Evolutionary conservation across 2,888 invertebrate genomes (phyloP).

Genomic region (Oscheius onirici): DNA sequence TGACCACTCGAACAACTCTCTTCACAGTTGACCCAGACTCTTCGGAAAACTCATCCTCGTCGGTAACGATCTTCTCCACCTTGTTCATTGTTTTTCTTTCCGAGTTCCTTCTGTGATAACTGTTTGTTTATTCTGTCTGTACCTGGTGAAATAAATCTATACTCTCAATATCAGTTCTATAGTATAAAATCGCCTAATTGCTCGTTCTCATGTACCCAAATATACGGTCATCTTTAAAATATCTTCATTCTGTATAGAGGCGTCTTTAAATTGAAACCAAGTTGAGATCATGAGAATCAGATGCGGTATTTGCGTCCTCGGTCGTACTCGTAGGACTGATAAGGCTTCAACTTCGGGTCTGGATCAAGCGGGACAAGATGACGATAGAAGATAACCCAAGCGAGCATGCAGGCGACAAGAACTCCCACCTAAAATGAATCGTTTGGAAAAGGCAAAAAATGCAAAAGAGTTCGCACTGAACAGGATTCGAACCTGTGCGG

Average conservation of each 20-base stretch:
- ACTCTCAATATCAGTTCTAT: no score
- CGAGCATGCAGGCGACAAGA: slow-evolving; percentile 36
- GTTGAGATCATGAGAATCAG: slow-evolving; percentile 25
- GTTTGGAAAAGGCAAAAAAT: background rate
- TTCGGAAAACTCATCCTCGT: background rate
- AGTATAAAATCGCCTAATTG: no score
- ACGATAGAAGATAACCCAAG: slow-evolving; percentile 50
- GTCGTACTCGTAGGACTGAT: slow-evolving; percentile 44
- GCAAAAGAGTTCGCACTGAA: slow-evolving; percentile 42
- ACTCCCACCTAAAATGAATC: slow-evolving; percentile 38
- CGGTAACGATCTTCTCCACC: background rate
- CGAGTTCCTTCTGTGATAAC: background rate
- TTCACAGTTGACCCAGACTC: slow-evolving; percentile 4
- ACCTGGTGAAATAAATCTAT: background rate
- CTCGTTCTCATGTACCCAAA: no score
- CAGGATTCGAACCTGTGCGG: slow-evolving; percentile 61
- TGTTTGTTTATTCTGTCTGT: background rate
- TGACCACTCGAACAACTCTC: slow-evolving; percentile 7
- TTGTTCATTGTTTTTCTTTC: background rate
- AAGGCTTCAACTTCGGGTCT: slow-evolving; percentile 46
- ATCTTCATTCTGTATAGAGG: background rate
- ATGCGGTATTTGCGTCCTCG: slow-evolving; percentile 49
- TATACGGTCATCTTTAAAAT: no score
- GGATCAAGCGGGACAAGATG: slow-evolving; percentile 46
- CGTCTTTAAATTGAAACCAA: background rate